Evolutionary conservation across 1,140 invertebrate species (phyloP), one percentile per base, ranked within the genome.

Genomic region (Xylocopa sonorina): DNA sequence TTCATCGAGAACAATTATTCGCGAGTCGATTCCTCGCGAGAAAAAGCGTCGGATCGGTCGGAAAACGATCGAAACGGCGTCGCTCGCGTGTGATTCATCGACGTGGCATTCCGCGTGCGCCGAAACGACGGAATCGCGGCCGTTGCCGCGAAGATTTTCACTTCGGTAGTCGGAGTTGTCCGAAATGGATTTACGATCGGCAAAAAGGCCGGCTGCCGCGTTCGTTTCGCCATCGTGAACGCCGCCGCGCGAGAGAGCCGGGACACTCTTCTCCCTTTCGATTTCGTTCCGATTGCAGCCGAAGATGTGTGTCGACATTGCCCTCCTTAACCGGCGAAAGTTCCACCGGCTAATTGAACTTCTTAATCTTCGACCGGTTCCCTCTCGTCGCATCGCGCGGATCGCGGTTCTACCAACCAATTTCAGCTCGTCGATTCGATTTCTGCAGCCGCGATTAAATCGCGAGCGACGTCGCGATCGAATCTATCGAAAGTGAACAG

Each of bases 171-270:
- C 24, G 27, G 57, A 55, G 60, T 76, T 77, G 83, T 84, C 82
- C 73, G 78, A 84, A 80, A 84, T 83, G 76, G 83, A 84, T 84
- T 84, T 84, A 84, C 81, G 81, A 83, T 84, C 66, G 57, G 27
- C 62, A 81, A 84, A 81, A 85, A 80, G 51, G 48, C 67, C n/a
- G 68, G 60, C 66, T 73, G 71, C 63, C n/a, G 18, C 3, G 55
- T 41, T 58, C 58, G 83, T 85, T 85, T 85, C 83, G 80, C 82
- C 81, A 85, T 84, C 72, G 74, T 5, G 24, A 77, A 32, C 66
- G 75, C n/a, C 66, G 75, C n/a, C n/a, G 24, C 32, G 53, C 46
- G 69, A 76, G 78, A 77, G 81, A 83, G 72, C 68, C 81, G 68
- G 43, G 21, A 38, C 50, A n/a, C 69, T 78, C 55, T 60, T 69